phyloP scores from a whole-genome alignment of 2,113 vertebrate genomes.

The Elgaria multicarinata region DNA sequence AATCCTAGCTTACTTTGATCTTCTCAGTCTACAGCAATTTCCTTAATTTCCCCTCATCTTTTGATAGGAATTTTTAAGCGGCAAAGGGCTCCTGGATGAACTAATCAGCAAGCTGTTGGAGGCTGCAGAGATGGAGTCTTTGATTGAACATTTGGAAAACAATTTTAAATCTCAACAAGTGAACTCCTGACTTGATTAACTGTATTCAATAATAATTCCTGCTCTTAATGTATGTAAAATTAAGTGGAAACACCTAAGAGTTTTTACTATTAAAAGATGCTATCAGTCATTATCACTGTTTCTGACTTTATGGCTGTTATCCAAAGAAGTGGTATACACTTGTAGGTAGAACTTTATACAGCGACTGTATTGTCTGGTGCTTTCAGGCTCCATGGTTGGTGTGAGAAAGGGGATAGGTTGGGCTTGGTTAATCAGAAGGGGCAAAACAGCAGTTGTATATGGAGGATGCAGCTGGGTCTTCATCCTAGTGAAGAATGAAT shows the following conservation, averaged over 20 bases:
- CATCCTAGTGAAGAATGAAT: not conserved
- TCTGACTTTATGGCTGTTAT: not conserved
- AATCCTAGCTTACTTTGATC: not conserved
- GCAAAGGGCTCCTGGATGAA: conserved; percentile 83
- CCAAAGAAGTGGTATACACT: not conserved
- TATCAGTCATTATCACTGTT: not conserved
- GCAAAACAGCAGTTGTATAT: no score
- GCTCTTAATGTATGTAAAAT: not conserved
- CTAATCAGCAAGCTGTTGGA: conserved; percentile 83
- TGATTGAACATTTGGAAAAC: conserved; percentile 81
- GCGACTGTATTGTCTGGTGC: not conserved
- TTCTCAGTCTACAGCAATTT: not conserved
- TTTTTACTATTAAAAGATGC: not conserved
- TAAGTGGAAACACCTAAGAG: not conserved
- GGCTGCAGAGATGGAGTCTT: conserved; percentile 80
- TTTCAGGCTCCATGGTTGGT: not conserved
- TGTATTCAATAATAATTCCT: not conserved
- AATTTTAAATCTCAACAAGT: conserved; percentile 63
- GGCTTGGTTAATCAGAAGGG: not conserved
- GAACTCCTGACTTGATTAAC: conserved; percentile 45
- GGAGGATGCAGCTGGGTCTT: not conserved
- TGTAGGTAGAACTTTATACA: not conserved
- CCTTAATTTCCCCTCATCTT: not conserved
- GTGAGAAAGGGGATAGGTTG: not conserved
- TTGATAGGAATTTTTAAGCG: conserved; percentile 87